These are phyloP conservation scores for Drosophila formosana DNA, from an alignment of 2,888 invertebrate species.

Conservation along the genomic window DNA sequence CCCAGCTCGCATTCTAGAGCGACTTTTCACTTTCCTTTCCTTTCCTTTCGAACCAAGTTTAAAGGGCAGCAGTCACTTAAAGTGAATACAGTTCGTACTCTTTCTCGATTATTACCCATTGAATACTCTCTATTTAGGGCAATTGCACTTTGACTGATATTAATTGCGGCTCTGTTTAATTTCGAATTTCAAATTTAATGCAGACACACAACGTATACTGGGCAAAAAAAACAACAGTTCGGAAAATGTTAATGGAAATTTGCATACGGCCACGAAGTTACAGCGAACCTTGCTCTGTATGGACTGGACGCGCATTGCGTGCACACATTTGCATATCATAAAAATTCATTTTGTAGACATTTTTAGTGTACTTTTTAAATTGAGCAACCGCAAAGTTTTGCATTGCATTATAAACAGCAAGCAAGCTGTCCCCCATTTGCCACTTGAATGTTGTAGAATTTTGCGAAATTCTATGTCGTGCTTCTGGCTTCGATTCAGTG, in stretches of 20 bases:
- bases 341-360: conserved; percentile 74
- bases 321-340: conserved; percentile 75
- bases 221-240: conserved; percentile 33
- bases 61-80: not conserved
- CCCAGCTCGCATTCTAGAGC: not conserved
- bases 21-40: not conserved
- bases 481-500: conserved; percentile 54
- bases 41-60: not conserved
- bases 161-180: conserved; percentile 37
- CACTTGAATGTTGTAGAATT: conserved; percentile 38
- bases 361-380: conserved; percentile 77
- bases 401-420: conserved; percentile 69
- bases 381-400: conserved; percentile 76
- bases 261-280: conserved; percentile 33
- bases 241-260: conserved; percentile 44
- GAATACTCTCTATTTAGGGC: conserved; percentile 23
- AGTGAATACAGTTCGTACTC: no score
- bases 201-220: conserved; percentile 3
- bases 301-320: conserved; percentile 38
- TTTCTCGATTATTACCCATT: not conserved
- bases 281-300: conserved; percentile 6
- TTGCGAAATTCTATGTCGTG: conserved; percentile 29
- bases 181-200: conserved; percentile 35
- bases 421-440: conserved; percentile 37
- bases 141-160: not conserved